Evolutionary conservation across 2,888 invertebrate genomes (phyloP), one percentile per base, ranked within the genome.

Genomic region (Nephrocerus scutellatus): DNA sequence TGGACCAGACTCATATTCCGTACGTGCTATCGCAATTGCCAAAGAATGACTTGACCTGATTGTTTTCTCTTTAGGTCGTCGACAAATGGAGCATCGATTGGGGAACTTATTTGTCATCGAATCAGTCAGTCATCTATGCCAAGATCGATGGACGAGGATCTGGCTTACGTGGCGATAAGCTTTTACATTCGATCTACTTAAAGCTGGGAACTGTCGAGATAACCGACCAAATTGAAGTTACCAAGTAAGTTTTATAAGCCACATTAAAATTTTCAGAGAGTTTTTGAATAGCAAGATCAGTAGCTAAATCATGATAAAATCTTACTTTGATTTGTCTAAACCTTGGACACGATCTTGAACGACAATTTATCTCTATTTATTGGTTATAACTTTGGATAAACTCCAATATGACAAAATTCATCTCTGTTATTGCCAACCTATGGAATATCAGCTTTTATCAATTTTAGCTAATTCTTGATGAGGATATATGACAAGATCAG

Each of bases 61-160:
- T 8, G n/a, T 24, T 6, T 21, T 18, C 13, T 12, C 36, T 31
- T 14, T 13, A 63, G 63, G 63, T 63, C 3, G 54, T 56, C 8
- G 82, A 89, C 54, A 79, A 79, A 57, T 95, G 87, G 75, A 74
- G 72, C 46, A 60, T 92, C 14, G 86, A 85, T 61, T 93, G 92
- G 90, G 87, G 87, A 40, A 82, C 84, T 24, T 92, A 90, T 54
- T 72, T 96, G 31, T 81, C 85, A 13, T 82, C 84, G 13, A 82
- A 86, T 43, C 83, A 82, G 65, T 83, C 83, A 51, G 80, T 91
- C 48, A 86, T 93, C 41, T 83, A 91, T 51, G 91, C 86, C 0
- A 77, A 79, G 48, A 91, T 96, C 44, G 96, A 97, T 71, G 88
- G 86, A 1, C 73, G 95, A 38, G 96, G 96, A 6, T 84, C 90